Percentiles rank a stretch among this genome's conserved stretches.
Conservation (phyloP, 2,888 invertebrate genomes). For the Brachypalpus laphriformis region DNA sequence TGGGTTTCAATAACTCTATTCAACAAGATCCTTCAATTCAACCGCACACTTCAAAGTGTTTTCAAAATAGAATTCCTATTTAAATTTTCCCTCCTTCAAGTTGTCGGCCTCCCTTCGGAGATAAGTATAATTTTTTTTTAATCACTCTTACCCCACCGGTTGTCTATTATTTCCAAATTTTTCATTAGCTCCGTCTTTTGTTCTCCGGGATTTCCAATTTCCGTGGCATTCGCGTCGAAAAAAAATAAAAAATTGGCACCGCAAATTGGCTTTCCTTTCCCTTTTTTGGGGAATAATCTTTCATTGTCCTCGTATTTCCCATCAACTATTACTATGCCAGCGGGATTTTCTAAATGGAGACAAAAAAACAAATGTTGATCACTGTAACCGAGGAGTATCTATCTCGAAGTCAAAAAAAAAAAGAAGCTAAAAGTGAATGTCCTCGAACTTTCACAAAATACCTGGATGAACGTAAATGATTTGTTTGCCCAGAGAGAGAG, state of each 20-base stretch:
- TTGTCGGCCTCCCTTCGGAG: no score
- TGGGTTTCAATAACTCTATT: constrained; percentile 21
- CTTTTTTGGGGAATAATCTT: constrained; percentile 15
- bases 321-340: constrained; percentile 26
- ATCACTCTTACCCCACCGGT: constrained; percentile 31
- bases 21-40: constrained; percentile 20
- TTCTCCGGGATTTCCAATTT: constrained; percentile 45
- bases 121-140: no score
- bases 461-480: constrained; percentile 70
- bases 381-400: constrained; percentile 38
- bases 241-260: background rate
- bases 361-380: background rate
- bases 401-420: constrained; percentile 44
- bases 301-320: constrained; percentile 41
- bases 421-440: constrained; percentile 37
- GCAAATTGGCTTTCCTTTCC: constrained; percentile 20
- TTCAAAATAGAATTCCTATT: constrained; percentile 39
- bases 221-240: constrained; percentile 9
- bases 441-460: constrained; percentile 52
- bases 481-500: constrained; percentile 63
- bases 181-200: constrained; percentile 64
- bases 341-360: constrained; percentile 2
- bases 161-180: constrained; percentile 56
- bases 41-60: constrained; percentile 43
- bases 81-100: background rate